Evolutionary conservation across 2,888 invertebrate genomes (phyloP).

Genomic region (Bimastos eiseni): DNA sequence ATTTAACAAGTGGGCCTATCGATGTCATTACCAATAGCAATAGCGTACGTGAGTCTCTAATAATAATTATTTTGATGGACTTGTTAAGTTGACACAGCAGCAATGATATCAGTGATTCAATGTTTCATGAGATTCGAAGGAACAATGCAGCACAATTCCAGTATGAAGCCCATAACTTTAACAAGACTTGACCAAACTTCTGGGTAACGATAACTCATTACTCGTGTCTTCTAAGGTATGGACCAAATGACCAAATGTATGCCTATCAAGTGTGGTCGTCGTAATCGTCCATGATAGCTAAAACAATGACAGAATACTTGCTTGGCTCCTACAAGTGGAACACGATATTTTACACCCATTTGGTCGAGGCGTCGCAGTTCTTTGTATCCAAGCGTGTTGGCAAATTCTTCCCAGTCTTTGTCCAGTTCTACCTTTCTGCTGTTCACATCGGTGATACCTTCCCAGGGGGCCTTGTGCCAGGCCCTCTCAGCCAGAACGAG

Average conservation of each 20-base stretch:
- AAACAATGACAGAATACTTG: conserved; percentile 31
- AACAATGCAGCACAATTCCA: not conserved
- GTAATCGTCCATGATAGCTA: not conserved
- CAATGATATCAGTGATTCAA: not conserved
- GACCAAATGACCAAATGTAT: not conserved
- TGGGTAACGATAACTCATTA: not conserved
- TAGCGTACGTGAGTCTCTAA: too few relatives aligned
- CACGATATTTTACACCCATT: conserved; percentile 49
- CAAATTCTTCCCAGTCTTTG: conserved; percentile 53
- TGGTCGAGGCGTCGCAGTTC: conserved; percentile 53
- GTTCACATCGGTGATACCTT: conserved; percentile 51
- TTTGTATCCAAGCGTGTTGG: conserved; percentile 50
- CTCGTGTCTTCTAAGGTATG: not conserved
- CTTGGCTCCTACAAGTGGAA: conserved; percentile 56
- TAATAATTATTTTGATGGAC: too few relatives aligned
- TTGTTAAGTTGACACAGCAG: not conserved
- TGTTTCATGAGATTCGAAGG: not conserved
- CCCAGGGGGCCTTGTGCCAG: conserved; percentile 56
- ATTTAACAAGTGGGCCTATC: too few relatives aligned
- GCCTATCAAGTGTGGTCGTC: too few relatives aligned
- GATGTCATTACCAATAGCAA: too few relatives aligned
- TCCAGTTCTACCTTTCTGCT: conserved; percentile 35
- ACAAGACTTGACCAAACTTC: not conserved
- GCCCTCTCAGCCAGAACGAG: conserved; percentile 56
- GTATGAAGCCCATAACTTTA: not conserved